Conservation (phyloP, 2,888 invertebrate species). For the Macropis europaea region DNA sequence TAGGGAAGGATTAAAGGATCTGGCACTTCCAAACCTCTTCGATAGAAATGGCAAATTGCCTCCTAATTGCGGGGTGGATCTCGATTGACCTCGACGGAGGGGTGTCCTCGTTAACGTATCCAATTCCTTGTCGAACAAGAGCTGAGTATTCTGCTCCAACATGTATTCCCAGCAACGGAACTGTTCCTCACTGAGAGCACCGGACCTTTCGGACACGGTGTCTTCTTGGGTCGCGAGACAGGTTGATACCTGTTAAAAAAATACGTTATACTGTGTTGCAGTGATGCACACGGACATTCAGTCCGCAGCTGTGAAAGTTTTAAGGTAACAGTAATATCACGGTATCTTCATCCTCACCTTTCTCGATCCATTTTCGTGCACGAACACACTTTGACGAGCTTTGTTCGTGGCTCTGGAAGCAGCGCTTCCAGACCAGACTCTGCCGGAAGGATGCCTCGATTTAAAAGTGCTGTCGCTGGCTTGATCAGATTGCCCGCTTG, state of each 20-base stretch:
- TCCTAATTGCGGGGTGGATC: conserved; percentile 75
- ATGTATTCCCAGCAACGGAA: conserved; percentile 97
- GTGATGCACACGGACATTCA: no score
- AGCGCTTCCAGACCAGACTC: conserved; percentile 72
- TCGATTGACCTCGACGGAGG: conserved; percentile 81
- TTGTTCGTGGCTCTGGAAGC: conserved; percentile 71
- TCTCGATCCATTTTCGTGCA: conserved; percentile 73
- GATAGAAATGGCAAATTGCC: conserved; percentile 79
- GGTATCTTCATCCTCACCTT: no score
- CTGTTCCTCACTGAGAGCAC: conserved; percentile 87
- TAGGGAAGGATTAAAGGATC: conserved; percentile 86
- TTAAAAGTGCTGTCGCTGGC: conserved; percentile 79
- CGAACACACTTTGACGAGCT: conserved; percentile 71
- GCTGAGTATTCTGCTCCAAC: conserved; percentile 94
- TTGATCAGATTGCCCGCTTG: conserved; percentile 93
- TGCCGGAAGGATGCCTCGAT: conserved; percentile 71
- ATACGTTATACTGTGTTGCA: no score
- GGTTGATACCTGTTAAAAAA: conserved; percentile 48
- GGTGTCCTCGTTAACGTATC: conserved; percentile 85
- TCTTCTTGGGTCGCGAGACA: conserved; percentile 81
- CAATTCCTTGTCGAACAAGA: conserved; percentile 92
- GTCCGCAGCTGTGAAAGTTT: no score
- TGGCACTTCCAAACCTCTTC: conserved; percentile 89
- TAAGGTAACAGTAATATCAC: no score
- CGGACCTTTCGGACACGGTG: conserved; percentile 75